These are phyloP conservation scores for pig (Sus scrofa) DNA, from an alignment of 2,113 vertebrate species.

Conservation along the genomic window T2T-Sscrofa CM000826.6:79872501-79873000, in stretches of 20 bases:
- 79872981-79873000: neutral
- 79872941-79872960: neutral
- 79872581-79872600: neutral
- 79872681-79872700: slow-evolving; percentile 16
- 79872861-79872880: neutral
- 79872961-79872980: neutral
- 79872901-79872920: neutral
- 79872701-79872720: neutral
- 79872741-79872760: slow-evolving; percentile 14
- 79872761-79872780: slow-evolving; percentile 12
- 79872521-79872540: neutral
- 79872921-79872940: neutral
- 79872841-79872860: neutral
- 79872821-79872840: slow-evolving; percentile 31
- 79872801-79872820: neutral
- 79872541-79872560: slow-evolving; percentile 31
- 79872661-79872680: neutral
- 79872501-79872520: neutral
- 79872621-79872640: slow-evolving; percentile 28
- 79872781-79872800: neutral
- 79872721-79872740: neutral
- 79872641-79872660: slow-evolving; percentile 13
- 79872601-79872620: slow-evolving; percentile 56
- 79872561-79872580: neutral
- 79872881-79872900: neutral